Percentiles rank a stretch among this genome's conserved stretches.
phyloP scores from a whole-genome alignment of 2,113 vertebrate genomes.

The Pelusios castaneus region DNA sequence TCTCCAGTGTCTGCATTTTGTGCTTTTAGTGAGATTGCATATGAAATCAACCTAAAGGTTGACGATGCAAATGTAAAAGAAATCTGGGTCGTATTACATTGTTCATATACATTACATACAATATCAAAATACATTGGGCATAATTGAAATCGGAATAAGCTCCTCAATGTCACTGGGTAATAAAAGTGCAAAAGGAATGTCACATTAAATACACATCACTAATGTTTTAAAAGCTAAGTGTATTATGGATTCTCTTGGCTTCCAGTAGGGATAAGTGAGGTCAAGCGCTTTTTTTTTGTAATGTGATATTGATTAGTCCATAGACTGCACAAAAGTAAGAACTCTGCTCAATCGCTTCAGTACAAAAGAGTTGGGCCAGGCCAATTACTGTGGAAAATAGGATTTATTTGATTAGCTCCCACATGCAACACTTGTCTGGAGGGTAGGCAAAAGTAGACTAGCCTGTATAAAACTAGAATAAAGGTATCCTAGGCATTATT shows the following conservation, averaged over 20 bases:
- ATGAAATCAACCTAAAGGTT: background rate
- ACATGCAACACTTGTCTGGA: background rate
- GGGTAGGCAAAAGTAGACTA: slow-evolving; percentile 23
- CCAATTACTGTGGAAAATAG: slow-evolving; percentile 38
- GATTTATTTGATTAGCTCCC: slow-evolving; percentile 47
- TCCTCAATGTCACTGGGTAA: slow-evolving; percentile 75
- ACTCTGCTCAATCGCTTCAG: slow-evolving; percentile 41
- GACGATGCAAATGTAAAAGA: slow-evolving; percentile 25
- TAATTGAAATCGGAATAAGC: slow-evolving; percentile 58
- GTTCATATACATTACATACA: slow-evolving; percentile 49
- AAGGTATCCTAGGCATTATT: background rate
- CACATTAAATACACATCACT: slow-evolving; percentile 70
- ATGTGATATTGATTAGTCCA: slow-evolving; percentile 70
- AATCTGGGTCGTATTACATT: slow-evolving; percentile 30
- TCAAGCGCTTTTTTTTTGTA: slow-evolving; percentile 72
- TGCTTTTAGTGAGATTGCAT: background rate
- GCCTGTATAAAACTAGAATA: background rate
- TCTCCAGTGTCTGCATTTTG: background rate
- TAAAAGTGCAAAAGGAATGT: slow-evolving; percentile 64
- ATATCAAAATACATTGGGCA: slow-evolving; percentile 20
- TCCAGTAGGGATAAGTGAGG: slow-evolving; percentile 60
- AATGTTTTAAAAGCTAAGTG: slow-evolving; percentile 61
- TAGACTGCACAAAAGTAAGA: slow-evolving; percentile 51
- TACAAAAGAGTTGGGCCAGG: slow-evolving; percentile 33
- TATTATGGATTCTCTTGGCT: slow-evolving; percentile 68